Base-by-base conservation (phyloP, 2,113 vertebrate species). In the Sylvietta virens region DNA sequence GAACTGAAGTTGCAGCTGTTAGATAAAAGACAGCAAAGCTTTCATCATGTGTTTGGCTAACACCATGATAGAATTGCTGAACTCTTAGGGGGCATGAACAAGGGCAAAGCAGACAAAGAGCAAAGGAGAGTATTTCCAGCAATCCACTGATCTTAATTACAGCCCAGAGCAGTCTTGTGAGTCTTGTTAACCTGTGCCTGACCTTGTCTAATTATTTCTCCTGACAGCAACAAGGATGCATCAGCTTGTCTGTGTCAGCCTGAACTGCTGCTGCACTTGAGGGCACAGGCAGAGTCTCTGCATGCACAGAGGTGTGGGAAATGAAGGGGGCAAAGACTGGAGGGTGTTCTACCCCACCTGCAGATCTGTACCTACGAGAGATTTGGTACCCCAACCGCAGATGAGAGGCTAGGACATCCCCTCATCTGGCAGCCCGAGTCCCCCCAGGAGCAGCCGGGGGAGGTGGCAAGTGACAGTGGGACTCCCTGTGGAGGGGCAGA, bases 271-370 rank as follows among this genome's bases (percentile, higher is more conserved):
- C 47, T 39, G 37, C 30, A 13, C 58, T 17, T 6, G 12, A 65
- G 26, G 42, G 13, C 31, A 26, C 5, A n/a, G 31, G 56, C 20
- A 48, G 20, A n/a, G 19, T 13, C 31, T 8, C 2, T 15, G 47
- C 54, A 39, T 0, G 0, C 10, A 3, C 0, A 37, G 40, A 39
- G 37, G 7, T 17, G 30, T n/a, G 48, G 65, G 53, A 85, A 65
- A 60, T 9, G 4, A 64, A 87, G 15, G 30, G 7, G 8, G 7
- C 40, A 37, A 40, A 77, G 51, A 26, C 51, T 51, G 40, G 28
- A 61, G 15, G 22, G 8, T 35, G 13, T 33, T 54, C 42, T 77
- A 70, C 14, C 7, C 22, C 22, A 81, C 27, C 28, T 44, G 39
- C 44, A 58, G 31, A 23, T 81, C n/a, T 54, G 9, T 15, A 61